These are phyloP conservation scores for Procavia capensis DNA, from an alignment of 2,113 vertebrate species.

Conservation along the genomic window DNA sequence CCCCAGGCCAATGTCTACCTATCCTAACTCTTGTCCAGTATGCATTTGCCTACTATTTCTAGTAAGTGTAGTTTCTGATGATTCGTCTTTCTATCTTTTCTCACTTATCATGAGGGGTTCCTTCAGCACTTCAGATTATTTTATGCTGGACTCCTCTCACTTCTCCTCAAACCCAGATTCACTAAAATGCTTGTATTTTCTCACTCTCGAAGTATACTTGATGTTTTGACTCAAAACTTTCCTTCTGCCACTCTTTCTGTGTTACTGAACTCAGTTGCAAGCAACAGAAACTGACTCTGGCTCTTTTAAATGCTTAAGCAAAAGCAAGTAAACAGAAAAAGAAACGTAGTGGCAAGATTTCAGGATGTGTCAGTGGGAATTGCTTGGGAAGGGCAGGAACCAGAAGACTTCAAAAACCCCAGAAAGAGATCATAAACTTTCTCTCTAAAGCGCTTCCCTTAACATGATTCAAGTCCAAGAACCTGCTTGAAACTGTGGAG, in stretches of 20 bases:
- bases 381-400: neutral
- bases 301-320: neutral
- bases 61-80: neutral
- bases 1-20: neutral
- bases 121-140: neutral
- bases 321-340: neutral
- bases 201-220: neutral
- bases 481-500: accelerated
- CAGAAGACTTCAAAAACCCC: neutral
- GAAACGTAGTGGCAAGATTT: neutral
- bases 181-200: neutral
- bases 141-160: neutral
- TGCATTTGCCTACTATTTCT: neutral
- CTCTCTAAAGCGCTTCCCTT: neutral
- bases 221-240: neutral
- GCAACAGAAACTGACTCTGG: neutral
- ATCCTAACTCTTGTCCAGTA: neutral
- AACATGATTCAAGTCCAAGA: neutral
- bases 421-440: neutral
- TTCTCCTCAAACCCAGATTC: too few species aligned
- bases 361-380: neutral
- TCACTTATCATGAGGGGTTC: neutral
- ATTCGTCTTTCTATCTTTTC: neutral
- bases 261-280: neutral
- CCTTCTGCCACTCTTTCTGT: too few species aligned